These are phyloP conservation scores for Sebastes goodei DNA, from an alignment of 2,797 vertebrate genomes.

Conservation along the genomic window DNA sequence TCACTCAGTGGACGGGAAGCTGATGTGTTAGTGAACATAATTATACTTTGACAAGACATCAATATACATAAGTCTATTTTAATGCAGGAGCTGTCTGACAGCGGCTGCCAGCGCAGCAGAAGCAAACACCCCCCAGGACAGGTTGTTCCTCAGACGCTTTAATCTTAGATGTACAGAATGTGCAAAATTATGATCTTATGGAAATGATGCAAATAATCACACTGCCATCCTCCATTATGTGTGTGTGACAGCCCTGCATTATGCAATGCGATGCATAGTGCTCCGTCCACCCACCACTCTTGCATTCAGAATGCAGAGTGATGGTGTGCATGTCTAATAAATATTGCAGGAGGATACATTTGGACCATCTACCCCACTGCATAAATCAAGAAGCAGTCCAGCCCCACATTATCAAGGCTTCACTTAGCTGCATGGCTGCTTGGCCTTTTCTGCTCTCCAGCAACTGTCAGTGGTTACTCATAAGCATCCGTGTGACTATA, in stretches of 20 bases:
- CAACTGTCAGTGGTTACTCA: slow-evolving; percentile 36
- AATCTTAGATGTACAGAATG: slow-evolving; percentile 67
- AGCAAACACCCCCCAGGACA: slow-evolving; percentile 43
- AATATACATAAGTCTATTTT: slow-evolving; percentile 73
- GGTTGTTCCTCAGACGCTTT: slow-evolving; percentile 55
- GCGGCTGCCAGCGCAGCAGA: slow-evolving; percentile 69
- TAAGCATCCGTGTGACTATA: background rate
- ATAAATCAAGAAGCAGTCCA: slow-evolving; percentile 73
- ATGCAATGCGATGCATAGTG: slow-evolving; percentile 52
- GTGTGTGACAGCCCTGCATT: slow-evolving; percentile 59
- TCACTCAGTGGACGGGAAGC: slow-evolving; percentile 34
- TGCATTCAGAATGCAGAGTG: slow-evolving; percentile 64
- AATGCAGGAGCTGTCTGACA: slow-evolving; percentile 65
- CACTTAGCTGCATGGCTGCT: slow-evolving; percentile 50
- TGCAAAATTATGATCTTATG: slow-evolving; percentile 74
- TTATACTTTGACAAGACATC: slow-evolving; percentile 74
- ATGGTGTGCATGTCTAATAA: slow-evolving; percentile 74
- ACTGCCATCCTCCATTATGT: slow-evolving; percentile 64
- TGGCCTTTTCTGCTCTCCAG: slow-evolving; percentile 41
- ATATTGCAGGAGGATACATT: slow-evolving; percentile 76
- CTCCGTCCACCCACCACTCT: slow-evolving; percentile 56
- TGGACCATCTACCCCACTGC: slow-evolving; percentile 71
- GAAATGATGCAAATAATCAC: slow-evolving; percentile 77
- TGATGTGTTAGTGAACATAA: slow-evolving; percentile 67
- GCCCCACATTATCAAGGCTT: slow-evolving; percentile 59